phyloP scores from a whole-genome alignment of 1,140 invertebrate genomes.

The Cydia strobilella region DNA sequence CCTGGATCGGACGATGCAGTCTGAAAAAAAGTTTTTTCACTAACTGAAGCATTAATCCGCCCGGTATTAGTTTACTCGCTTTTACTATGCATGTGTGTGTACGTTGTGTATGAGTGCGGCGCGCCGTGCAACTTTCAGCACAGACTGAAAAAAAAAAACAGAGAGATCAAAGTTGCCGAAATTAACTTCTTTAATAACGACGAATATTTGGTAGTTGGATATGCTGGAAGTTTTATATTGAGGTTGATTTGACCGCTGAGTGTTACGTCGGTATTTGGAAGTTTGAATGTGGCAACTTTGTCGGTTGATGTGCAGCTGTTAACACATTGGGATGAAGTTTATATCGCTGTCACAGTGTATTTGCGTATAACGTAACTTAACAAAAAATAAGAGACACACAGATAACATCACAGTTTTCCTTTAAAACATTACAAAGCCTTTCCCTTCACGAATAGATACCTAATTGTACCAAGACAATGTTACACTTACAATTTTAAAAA shows the following conservation, averaged over 20 bases:
- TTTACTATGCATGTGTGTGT: conserved; percentile 65
- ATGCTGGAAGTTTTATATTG: conserved; percentile 23
- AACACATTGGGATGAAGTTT: conserved; percentile 13
- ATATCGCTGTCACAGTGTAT: not conserved
- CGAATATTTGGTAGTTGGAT: conserved; percentile 26
- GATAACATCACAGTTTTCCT: too few relatives aligned
- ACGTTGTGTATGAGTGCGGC: conserved; percentile 61
- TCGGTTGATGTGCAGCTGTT: not conserved
- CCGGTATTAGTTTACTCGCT: conserved; percentile 79
- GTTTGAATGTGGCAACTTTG: conserved; percentile 17
- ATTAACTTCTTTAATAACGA: conserved; percentile 38
- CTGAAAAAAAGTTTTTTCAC: conserved; percentile 80
- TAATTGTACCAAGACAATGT: too few relatives aligned
- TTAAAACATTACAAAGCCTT: too few relatives aligned
- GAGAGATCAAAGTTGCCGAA: conserved; percentile 48
- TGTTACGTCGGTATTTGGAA: conserved; percentile 1
- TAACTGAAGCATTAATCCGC: conserved; percentile 80
- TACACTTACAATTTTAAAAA: too few relatives aligned
- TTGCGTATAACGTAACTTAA: not conserved
- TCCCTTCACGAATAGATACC: too few relatives aligned
- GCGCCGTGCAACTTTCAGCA: conserved; percentile 71
- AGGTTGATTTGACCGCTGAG: conserved; percentile 25
- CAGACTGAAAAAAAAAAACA: conserved; percentile 63
- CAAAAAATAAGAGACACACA: too few relatives aligned
- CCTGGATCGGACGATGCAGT: conserved; percentile 75